Base-by-base conservation (phyloP, 2,888 invertebrate genomes). In the Cylloceria caligata region DNA sequence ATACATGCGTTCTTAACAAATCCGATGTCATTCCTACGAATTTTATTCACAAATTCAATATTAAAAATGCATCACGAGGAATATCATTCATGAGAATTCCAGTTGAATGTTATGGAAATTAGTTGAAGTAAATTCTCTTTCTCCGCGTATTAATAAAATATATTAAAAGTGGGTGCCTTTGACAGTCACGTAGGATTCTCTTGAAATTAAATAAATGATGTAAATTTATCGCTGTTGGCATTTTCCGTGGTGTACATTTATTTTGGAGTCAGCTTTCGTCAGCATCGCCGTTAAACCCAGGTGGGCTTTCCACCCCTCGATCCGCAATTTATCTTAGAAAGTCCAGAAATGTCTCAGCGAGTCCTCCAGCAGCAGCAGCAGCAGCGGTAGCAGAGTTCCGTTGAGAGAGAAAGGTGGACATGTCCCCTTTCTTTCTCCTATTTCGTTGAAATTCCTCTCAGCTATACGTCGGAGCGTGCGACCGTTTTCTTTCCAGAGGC, bases 381-480 rank as follows among this genome's bases (percentile, higher is more conserved):
- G 39, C n/a, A n/a, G n/a, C n/a, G 7, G 39, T 6, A 45, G 6
- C 19, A 7, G n/a, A n/a, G 49, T 1, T 21, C 19, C 49, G 21
- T 21, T 19, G 3, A 21, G 21, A 21, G 21, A 16, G 4, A 2
- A 24, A 52, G 52, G 21, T 13, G 24, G 13, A 49, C 5, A 5
- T 27, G 27, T 13, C 21, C 67, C 49, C 30, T 34, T 49, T 49
- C 30, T 30, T 68, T 24, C 52, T 27, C 9, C 36, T 49, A 36
- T 67, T 30, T 67, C 65, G n/a, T 67, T 67, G 49, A 67, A 67
- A 49, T 49, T 67, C 49, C 45, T 34, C 36, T 49, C 67, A 52
- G 52, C 52, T 52, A 49, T 21, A 2, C 57, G 30, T 30, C 13
- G 57, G 16, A 55, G 27, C 52, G 13, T 16, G 21, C 30, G 42